Evolutionary conservation across 2,113 vertebrate species (phyloP).

Genomic region (Colinus virginianus): DNA sequence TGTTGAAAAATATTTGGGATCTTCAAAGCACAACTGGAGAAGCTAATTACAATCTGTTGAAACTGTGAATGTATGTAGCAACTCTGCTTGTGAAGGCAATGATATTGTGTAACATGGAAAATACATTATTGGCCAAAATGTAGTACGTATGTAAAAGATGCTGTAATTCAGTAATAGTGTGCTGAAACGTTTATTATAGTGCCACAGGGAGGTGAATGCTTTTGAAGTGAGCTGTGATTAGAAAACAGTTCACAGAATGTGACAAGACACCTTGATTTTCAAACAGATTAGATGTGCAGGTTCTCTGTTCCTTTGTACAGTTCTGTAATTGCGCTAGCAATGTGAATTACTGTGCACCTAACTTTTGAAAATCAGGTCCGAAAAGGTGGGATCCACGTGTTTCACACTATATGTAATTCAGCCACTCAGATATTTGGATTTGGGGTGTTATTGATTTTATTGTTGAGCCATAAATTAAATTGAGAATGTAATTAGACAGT

Average conservation of each 20-base stretch:
- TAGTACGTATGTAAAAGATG: constrained; percentile 67
- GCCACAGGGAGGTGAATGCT: constrained; percentile 31
- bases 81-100: constrained; percentile 77
- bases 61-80: constrained; percentile 90
- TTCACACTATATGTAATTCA: constrained; percentile 54
- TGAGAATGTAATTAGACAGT: constrained; percentile 75
- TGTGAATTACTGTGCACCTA: not conserved
- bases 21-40: constrained; percentile 92
- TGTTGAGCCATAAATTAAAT: constrained; percentile 81
- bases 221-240: constrained; percentile 19
- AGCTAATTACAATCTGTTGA: constrained; percentile 78
- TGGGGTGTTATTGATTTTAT: constrained; percentile 68
- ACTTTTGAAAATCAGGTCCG: constrained; percentile 42
- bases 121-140: constrained; percentile 73
- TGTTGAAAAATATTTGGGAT: constrained; percentile 74
- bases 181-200: constrained; percentile 59
- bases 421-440: constrained; percentile 46
- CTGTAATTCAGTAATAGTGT: constrained; percentile 54
- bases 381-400: not conserved
- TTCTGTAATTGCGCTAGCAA: constrained; percentile 53
- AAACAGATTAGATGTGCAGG: not conserved
- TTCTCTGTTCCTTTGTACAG: constrained; percentile 39
- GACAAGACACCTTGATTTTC: constrained; percentile 55
- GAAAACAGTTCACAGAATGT: constrained; percentile 1
- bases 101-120: constrained; percentile 74